Evolutionary conservation across 2,888 invertebrate genomes (phyloP).

Genomic region (Cheilosia urbana): DNA sequence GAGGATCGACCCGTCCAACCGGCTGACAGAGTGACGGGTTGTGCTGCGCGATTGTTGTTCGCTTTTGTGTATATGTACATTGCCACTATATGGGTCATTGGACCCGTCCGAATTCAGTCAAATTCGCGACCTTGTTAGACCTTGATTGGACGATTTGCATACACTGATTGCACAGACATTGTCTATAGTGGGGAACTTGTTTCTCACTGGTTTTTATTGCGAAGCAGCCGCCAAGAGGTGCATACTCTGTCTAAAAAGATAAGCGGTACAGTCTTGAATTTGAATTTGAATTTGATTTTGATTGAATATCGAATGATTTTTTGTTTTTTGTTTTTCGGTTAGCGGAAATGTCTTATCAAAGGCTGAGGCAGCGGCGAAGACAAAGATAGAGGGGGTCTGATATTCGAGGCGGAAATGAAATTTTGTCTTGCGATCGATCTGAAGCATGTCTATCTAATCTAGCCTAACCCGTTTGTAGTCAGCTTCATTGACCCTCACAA

Average conservation of each 20-base stretch:
- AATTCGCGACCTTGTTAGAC: constrained; percentile 82
- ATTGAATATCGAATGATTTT: constrained; percentile 36
- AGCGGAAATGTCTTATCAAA: constrained; percentile 70
- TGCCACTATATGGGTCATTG: constrained; percentile 80
- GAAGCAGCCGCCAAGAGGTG: constrained; percentile 28
- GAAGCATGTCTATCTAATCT: constrained; percentile 48
- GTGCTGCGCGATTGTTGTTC: constrained; percentile 21
- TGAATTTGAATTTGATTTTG: no score
- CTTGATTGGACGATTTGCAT: constrained; percentile 78
- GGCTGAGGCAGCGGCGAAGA: background rate
- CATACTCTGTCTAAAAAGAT: constrained; percentile 22
- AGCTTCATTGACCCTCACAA: constrained; percentile 63
- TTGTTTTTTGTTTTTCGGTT: constrained; percentile 20
- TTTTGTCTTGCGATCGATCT: constrained; percentile 33
- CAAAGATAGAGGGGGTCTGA: background rate
- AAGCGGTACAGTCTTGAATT: constrained; percentile 45
- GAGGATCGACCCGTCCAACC: constrained; percentile 53
- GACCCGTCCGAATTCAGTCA: constrained; percentile 78
- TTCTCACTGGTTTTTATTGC: constrained; percentile 42
- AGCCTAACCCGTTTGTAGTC: constrained; percentile 50
- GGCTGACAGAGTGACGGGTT: constrained; percentile 46
- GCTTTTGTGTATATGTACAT: constrained; percentile 8
- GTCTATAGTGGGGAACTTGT: constrained; percentile 52
- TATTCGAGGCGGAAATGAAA: constrained; percentile 57
- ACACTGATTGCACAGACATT: constrained; percentile 58